phyloP scores from a whole-genome alignment of 2,888 invertebrate species.

The Acleris sparsana region DNA sequence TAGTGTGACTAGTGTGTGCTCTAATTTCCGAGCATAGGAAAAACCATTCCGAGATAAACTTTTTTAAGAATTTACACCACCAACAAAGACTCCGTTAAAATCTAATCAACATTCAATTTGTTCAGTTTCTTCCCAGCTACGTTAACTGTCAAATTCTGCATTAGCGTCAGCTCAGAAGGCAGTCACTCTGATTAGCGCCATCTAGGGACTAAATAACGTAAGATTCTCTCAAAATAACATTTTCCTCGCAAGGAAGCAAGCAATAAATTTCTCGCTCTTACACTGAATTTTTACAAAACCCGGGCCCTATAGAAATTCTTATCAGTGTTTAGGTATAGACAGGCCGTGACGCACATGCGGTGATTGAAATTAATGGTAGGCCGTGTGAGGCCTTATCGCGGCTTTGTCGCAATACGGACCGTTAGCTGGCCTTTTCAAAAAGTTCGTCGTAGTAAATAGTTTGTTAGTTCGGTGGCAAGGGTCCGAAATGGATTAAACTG shows the following conservation, averaged over 20 bases:
- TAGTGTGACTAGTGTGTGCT: too few relatives aligned
- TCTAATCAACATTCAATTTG: background rate
- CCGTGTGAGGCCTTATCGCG: slow-evolving; percentile 62
- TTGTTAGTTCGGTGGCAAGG: slow-evolving; percentile 38
- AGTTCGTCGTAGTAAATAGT: slow-evolving; percentile 49
- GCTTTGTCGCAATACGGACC: slow-evolving; percentile 59
- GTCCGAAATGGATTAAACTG: slow-evolving; percentile 37
- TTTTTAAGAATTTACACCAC: too few relatives aligned
- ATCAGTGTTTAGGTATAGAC: slow-evolving; percentile 58
- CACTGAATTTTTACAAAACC: slow-evolving; percentile 47
- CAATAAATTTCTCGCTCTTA: slow-evolving; percentile 24
- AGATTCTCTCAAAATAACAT: background rate
- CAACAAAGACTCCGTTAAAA: too few relatives aligned
- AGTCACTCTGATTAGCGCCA: background rate
- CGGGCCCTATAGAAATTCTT: slow-evolving; percentile 63
- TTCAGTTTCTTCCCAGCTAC: background rate
- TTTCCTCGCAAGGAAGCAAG: slow-evolving; percentile 16
- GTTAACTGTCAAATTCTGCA: background rate
- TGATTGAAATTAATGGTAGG: slow-evolving; percentile 77
- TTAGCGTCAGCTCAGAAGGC: background rate
- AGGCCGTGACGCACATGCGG: slow-evolving; percentile 52
- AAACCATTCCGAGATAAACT: too few relatives aligned
- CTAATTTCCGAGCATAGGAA: too few relatives aligned
- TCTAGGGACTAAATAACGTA: background rate
- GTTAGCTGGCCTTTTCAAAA: slow-evolving; percentile 51